Evolutionary conservation across 2,113 vertebrate species (phyloP).

Genomic region (Penelope pileata): DNA sequence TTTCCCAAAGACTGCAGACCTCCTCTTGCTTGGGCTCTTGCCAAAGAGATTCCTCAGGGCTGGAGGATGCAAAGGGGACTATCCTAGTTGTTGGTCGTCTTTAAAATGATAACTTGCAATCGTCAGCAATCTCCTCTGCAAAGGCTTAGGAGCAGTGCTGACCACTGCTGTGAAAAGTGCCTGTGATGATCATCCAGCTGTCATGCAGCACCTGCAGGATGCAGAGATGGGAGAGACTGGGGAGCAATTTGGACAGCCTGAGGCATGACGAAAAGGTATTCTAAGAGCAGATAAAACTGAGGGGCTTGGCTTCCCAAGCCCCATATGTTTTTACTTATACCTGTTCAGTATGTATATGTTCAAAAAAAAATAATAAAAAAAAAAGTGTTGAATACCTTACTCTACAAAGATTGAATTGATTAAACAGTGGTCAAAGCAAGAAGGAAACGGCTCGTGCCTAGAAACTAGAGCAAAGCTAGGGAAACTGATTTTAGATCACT

Average conservation of each 20-base stretch:
- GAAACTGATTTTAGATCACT: background rate
- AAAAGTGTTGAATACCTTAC: too few relatives aligned
- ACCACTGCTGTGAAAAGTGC: background rate
- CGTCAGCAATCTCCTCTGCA: background rate
- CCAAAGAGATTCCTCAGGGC: background rate
- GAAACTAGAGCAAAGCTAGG: background rate
- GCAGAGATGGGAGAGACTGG: background rate
- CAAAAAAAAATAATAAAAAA: background rate
- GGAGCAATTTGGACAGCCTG: background rate
- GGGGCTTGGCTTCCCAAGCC: background rate
- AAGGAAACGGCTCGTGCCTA: background rate
- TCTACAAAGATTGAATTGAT: background rate
- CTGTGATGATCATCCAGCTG: background rate
- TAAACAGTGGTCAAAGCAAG: background rate
- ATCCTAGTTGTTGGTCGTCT: background rate
- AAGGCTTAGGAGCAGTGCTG: background rate
- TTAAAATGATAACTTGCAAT: background rate
- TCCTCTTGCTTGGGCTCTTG: background rate
- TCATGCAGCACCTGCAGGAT: background rate
- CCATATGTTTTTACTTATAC: background rate
- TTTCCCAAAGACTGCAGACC: background rate
- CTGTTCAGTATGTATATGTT: background rate
- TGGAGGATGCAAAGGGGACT: background rate
- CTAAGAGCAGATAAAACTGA: background rate
- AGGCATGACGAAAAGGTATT: background rate